Evolutionary conservation across 2,888 invertebrate species (phyloP).

Genomic region (Digitonthophagus gazella): DNA sequence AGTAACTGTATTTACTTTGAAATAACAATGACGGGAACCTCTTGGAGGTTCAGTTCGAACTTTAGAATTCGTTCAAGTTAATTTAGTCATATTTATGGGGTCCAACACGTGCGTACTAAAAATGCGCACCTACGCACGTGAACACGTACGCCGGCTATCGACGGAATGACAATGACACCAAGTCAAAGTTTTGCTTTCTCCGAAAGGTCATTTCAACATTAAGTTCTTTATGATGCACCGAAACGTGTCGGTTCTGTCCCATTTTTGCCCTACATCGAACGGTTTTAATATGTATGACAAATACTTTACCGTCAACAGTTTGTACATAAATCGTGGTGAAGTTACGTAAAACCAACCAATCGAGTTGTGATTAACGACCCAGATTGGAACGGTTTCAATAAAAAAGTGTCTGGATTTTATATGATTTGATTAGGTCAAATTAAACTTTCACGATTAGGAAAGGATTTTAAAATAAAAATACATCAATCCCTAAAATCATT

Average conservation of each 20-base stretch:
- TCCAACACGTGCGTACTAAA: background rate
- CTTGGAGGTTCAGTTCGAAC: too few relatives aligned
- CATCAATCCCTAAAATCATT: background rate
- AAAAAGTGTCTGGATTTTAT: background rate
- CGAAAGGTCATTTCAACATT: background rate
- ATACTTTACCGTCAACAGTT: too few relatives aligned
- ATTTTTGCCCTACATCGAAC: background rate
- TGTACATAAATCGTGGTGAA: background rate
- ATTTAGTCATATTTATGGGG: background rate
- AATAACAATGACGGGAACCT: too few relatives aligned
- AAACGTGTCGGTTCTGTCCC: background rate
- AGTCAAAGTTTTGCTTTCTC: background rate
- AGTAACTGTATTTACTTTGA: too few relatives aligned
- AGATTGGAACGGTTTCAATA: too few relatives aligned
- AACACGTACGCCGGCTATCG: background rate
- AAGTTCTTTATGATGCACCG: background rate
- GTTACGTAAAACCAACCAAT: conserved; percentile 3
- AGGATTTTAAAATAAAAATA: background rate
- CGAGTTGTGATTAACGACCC: too few relatives aligned
- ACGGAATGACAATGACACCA: background rate
- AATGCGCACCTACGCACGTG: background rate
- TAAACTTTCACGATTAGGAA: background rate
- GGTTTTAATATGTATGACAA: background rate
- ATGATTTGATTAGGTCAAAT: conserved; percentile 2
- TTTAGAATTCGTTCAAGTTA: background rate